Conservation (phyloP, 2,113 vertebrate species). For the Atlantisia rogersi region DNA sequence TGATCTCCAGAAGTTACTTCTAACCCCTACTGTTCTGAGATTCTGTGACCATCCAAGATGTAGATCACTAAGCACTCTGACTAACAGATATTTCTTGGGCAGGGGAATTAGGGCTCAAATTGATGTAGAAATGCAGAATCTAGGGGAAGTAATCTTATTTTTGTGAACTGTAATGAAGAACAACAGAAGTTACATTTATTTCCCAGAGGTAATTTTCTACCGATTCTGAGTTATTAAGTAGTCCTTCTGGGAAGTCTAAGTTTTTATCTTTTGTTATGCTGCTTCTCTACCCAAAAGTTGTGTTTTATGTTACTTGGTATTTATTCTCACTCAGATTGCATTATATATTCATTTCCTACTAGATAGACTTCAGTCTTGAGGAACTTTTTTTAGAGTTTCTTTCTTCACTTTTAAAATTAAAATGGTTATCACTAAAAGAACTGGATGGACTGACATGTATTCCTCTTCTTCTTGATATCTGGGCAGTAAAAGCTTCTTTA, state of each 20-base stretch:
- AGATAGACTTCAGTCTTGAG: background rate
- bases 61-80: background rate
- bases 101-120: background rate
- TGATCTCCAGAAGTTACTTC: too few species aligned
- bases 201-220: background rate
- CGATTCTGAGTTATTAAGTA: background rate
- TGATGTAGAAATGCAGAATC: background rate
- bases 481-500: background rate
- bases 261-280: background rate
- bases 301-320: background rate
- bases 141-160: background rate
- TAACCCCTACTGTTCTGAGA: too few species aligned
- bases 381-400: background rate
- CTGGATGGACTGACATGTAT: background rate
- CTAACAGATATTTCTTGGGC: background rate
- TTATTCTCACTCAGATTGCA: background rate
- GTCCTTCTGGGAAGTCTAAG: background rate
- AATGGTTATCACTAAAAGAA: background rate
- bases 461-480: background rate
- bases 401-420: background rate
- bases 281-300: background rate
- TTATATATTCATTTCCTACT: background rate
- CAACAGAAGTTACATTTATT: background rate
- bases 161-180: background rate
- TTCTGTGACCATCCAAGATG: background rate